These are phyloP conservation scores for Brachyopa scutellaris DNA, from an alignment of 2,888 invertebrate genomes.

Conservation along the genomic window DNA sequence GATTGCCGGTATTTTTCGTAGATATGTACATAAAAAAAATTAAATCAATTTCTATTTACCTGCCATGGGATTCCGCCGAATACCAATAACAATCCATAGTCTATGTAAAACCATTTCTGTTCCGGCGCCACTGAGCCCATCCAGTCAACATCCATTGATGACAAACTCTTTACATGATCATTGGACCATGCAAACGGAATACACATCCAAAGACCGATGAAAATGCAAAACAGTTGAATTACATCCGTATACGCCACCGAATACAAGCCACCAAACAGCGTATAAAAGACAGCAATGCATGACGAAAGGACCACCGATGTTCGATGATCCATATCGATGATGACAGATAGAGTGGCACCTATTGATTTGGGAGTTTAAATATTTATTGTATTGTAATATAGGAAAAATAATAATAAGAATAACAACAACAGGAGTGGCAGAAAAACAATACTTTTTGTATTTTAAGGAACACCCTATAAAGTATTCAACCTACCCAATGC, in stretches of 20 bases:
- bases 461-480: neutral
- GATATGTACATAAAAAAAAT: too few species aligned
- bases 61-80: constrained; percentile 99
- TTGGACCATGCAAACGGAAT: constrained; percentile 97
- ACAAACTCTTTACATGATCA: constrained; percentile 91
- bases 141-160: constrained; percentile 94
- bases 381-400: neutral
- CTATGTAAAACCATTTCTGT: constrained; percentile 92
- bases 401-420: too few species aligned
- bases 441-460: too few species aligned
- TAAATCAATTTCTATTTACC: constrained; percentile 81
- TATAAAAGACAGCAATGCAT: constrained; percentile 98
- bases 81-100: constrained; percentile 93
- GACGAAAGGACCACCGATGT: constrained; percentile 97
- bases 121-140: constrained; percentile 89
- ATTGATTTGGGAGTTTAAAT: neutral
- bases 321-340: constrained; percentile 96
- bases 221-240: constrained; percentile 98
- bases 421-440: too few species aligned
- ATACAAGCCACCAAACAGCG: constrained; percentile 98
- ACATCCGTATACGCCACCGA: constrained; percentile 99
- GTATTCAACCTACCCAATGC: constrained; percentile 88
- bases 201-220: constrained; percentile 98
- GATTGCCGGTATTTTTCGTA: too few species aligned
- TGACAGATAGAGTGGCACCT: constrained; percentile 98